Conservation (phyloP, 2,888 invertebrate species). For the Coleophora deauratella region DNA sequence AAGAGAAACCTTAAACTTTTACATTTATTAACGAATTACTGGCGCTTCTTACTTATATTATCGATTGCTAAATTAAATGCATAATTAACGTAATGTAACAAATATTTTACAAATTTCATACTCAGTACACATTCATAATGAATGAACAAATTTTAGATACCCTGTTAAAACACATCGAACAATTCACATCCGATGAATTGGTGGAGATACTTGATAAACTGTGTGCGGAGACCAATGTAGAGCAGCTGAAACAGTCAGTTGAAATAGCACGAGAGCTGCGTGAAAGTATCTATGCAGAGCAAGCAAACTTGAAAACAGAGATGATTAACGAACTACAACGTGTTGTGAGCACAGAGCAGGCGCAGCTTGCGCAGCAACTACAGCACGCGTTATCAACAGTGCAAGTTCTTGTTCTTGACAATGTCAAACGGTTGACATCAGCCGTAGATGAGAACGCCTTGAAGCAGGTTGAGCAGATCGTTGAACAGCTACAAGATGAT, state of each 20-base stretch:
- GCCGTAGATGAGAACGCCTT: constrained; percentile 15
- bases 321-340: constrained; percentile 13
- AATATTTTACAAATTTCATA: too few species aligned
- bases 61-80: too few species aligned
- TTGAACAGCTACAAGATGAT: constrained; percentile 3
- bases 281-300: constrained; percentile 20
- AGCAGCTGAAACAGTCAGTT: constrained; percentile 27
- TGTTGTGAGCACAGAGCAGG: constrained; percentile 17
- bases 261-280: constrained; percentile 31
- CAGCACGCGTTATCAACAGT: constrained; percentile 19
- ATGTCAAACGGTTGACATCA: constrained; percentile 11
- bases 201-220: constrained; percentile 25
- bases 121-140: too few species aligned
- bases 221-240: constrained; percentile 17
- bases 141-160: constrained; percentile 14
- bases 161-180: constrained; percentile 32
- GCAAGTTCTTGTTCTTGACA: constrained; percentile 20
- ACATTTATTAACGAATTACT: too few species aligned
- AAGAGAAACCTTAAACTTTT: too few species aligned
- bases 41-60: too few species aligned
- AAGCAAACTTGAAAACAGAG: constrained; percentile 4
- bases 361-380: constrained; percentile 18
- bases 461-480: constrained; percentile 18
- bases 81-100: too few species aligned
- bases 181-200: constrained; percentile 31